phyloP scores from a whole-genome alignment of 2,888 invertebrate species.

The Harmothoe impar region DNA sequence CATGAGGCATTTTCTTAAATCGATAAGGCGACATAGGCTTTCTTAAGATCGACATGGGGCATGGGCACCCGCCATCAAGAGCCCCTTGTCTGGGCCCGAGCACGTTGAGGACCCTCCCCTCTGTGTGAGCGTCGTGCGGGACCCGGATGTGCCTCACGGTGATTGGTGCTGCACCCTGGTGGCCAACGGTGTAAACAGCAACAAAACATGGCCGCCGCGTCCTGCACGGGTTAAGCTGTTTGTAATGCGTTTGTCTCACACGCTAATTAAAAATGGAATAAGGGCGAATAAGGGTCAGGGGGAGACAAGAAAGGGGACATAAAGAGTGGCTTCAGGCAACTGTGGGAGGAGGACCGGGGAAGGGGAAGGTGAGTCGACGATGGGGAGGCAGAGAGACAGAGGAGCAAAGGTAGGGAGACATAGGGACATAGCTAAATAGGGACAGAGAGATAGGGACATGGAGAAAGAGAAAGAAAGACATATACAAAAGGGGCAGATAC shows the following conservation, averaged over 20 bases:
- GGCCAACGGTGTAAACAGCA: background rate
- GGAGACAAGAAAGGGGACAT: background rate
- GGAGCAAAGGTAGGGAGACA: background rate
- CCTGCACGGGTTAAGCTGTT: background rate
- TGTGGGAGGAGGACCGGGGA: background rate
- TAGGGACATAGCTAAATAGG: background rate
- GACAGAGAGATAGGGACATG: background rate
- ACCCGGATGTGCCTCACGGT: background rate
- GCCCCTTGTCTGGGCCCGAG: no score
- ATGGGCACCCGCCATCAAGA: no score
- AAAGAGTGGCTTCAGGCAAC: background rate
- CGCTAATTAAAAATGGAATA: constrained; percentile 8
- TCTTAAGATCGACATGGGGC: no score
- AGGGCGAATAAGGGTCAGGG: background rate
- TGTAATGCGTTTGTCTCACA: constrained; percentile 41
- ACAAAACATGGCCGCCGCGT: background rate
- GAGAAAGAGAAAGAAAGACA: background rate
- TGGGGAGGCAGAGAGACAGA: background rate
- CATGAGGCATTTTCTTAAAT: no score
- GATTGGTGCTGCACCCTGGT: background rate
- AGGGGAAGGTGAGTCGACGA: background rate
- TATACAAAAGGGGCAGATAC: no score
- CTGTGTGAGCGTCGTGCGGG: no score
- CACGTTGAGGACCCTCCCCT: no score
- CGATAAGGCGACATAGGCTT: no score